phyloP scores from a whole-genome alignment of 2,113 vertebrate genomes.

The Eidolon helvum region DNA sequence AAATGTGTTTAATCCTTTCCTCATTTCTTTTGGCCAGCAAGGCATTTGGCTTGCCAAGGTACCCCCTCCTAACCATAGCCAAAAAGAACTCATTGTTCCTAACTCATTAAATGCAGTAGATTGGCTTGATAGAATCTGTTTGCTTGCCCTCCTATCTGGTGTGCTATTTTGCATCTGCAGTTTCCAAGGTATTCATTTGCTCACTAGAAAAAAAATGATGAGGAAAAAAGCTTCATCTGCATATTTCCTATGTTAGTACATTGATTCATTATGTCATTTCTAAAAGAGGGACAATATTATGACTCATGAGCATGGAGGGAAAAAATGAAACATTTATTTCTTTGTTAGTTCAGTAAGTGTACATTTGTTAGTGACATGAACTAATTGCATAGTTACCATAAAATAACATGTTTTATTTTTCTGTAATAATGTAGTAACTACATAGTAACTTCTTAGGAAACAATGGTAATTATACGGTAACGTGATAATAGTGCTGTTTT shows the following conservation, averaged over 20 bases:
- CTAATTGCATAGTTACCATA: constrained; percentile 58
- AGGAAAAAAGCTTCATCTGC: constrained; percentile 30
- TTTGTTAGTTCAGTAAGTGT: constrained; percentile 54
- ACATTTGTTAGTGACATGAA: constrained; percentile 47
- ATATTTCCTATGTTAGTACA: constrained; percentile 52
- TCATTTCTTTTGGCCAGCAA: constrained; percentile 32
- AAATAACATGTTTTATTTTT: constrained; percentile 73
- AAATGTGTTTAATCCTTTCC: neutral
- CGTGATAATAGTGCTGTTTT: constrained; percentile 37
- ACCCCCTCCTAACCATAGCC: neutral
- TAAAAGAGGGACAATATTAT: constrained; percentile 61
- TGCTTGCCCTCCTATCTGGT: constrained; percentile 42
- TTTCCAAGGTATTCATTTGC: constrained; percentile 67
- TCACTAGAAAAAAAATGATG: constrained; percentile 35
- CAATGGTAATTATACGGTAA: constrained; percentile 32
- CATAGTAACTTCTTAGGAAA: constrained; percentile 51
- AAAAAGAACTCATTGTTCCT: constrained; percentile 44
- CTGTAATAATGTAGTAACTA: constrained; percentile 55
- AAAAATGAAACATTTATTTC: constrained; percentile 49
- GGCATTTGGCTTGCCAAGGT: neutral
- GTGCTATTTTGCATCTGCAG: constrained; percentile 39
- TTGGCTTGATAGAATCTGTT: constrained; percentile 30
- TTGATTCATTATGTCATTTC: constrained; percentile 61
- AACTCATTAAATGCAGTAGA: constrained; percentile 46
- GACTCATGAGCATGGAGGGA: constrained; percentile 40